Percentiles rank a stretch among this genome's conserved stretches.
Evolutionary conservation across 2,113 vertebrate genomes (phyloP).

Genomic region (Ceuthmochares aereus): DNA sequence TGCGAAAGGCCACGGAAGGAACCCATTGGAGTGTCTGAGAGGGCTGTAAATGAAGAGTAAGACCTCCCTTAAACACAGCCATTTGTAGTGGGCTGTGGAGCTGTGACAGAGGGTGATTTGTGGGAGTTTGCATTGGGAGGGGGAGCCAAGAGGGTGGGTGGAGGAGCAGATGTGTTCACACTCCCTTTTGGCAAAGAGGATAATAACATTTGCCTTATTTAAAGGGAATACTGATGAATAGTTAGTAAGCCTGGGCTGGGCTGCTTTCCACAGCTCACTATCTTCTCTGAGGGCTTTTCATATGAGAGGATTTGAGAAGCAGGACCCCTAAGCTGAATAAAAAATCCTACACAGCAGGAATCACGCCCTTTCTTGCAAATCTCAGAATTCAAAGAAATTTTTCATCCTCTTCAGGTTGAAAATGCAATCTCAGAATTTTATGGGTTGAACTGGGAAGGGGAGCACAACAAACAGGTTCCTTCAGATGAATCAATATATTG

Average conservation of each 20-base stretch:
- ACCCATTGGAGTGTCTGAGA: neutral
- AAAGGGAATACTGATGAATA: conserved; percentile 51
- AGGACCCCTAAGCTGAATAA: neutral
- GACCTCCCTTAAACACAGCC: neutral
- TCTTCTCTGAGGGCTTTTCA: conserved; percentile 15
- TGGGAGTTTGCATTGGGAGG: neutral
- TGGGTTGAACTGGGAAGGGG: neutral
- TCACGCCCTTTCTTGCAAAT: neutral
- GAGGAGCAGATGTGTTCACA: conserved; percentile 65
- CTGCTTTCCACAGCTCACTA: neutral
- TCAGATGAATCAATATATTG: neutral
- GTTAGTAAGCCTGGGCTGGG: conserved; percentile 11
- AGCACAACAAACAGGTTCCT: neutral
- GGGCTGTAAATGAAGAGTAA: neutral
- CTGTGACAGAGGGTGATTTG: conserved; percentile 25
- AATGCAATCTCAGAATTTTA: neutral
- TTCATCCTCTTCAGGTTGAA: neutral
- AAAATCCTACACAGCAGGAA: neutral
- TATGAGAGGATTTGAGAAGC: neutral
- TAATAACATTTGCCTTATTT: conserved; percentile 62
- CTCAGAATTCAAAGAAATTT: neutral
- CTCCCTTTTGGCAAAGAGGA: conserved; percentile 47
- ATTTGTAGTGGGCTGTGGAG: neutral
- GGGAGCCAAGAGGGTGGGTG: conserved; percentile 54
- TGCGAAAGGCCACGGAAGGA: neutral